phyloP scores from a whole-genome alignment of 2,888 invertebrate genomes.

The Protodeltote pygarga region DNA sequence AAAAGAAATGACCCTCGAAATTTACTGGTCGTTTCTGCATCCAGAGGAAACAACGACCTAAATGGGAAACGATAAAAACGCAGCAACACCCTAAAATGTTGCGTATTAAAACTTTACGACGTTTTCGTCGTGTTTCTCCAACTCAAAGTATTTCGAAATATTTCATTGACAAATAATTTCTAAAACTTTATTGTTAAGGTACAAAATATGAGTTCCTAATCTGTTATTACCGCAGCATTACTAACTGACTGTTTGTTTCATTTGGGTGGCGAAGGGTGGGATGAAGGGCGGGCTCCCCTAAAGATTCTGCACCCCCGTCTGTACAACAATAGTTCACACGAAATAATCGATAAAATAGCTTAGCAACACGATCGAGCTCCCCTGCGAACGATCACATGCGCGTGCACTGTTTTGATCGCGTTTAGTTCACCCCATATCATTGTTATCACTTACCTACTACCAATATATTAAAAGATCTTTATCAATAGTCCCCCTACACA shows the following conservation, averaged over 20 bases:
- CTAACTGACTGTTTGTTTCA: conserved; percentile 59
- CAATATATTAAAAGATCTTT: conserved; percentile 33
- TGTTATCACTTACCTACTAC: conserved; percentile 38
- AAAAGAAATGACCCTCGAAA: conserved; percentile 31
- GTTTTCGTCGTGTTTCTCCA: conserved; percentile 4
- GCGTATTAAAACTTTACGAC: conserved; percentile 33
- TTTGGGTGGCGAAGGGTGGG: conserved; percentile 37
- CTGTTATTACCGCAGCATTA: conserved; percentile 40
- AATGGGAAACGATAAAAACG: conserved; percentile 34
- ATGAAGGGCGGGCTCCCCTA: conserved; percentile 67
- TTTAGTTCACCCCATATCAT: conserved; percentile 36
- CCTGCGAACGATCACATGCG: conserved; percentile 48
- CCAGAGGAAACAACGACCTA: conserved; percentile 16
- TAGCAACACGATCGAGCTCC: conserved; percentile 43
- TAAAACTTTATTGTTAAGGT: conserved; percentile 6
- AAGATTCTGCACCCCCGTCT: conserved; percentile 77
- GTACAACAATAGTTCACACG: conserved; percentile 81
- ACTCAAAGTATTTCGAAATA: conserved; percentile 14
- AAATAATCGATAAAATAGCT: conserved; percentile 77
- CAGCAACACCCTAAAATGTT: conserved; percentile 27
- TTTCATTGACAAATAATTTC: background rate
- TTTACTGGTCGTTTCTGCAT: conserved; percentile 21
- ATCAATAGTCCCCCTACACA: conserved; percentile 25
- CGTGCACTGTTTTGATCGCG: conserved; percentile 51
- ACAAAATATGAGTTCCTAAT: conserved; percentile 17